phyloP scores from a whole-genome alignment of 2,888 invertebrate species.

The Drosophila colorata region DNA sequence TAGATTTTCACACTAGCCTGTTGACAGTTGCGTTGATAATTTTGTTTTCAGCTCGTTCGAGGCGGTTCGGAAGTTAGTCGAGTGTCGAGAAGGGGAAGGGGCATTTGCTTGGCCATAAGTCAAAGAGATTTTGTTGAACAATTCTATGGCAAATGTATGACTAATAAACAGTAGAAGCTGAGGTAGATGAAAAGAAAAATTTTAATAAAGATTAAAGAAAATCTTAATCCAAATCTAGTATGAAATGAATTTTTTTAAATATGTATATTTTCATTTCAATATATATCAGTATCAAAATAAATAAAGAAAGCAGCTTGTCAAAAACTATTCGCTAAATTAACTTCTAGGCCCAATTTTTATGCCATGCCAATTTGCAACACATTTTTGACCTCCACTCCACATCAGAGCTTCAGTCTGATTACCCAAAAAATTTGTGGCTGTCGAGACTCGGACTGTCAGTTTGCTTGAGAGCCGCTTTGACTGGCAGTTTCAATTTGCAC shows the following conservation, averaged over 20 bases:
- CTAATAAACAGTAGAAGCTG: slow-evolving; percentile 23
- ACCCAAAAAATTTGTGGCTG: not conserved
- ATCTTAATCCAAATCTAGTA: not conserved
- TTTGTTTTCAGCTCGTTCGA: slow-evolving; percentile 33
- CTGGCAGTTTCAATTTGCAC: slow-evolving; percentile 70
- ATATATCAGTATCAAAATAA: too few relatives aligned
- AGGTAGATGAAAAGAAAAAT: not conserved
- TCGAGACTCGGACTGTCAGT: slow-evolving; percentile 16
- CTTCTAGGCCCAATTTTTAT: too few relatives aligned
- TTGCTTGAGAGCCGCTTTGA: slow-evolving; percentile 35
- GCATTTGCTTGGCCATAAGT: slow-evolving; percentile 37
- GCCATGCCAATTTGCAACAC: not conserved
- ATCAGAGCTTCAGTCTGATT: too few relatives aligned
- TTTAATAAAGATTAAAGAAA: not conserved
- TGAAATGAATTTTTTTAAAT: not conserved
- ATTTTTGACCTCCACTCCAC: not conserved
- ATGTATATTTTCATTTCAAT: too few relatives aligned
- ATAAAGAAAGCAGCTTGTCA: too few relatives aligned
- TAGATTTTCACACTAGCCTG: slow-evolving; percentile 64
- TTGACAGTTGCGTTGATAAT: slow-evolving; percentile 71
- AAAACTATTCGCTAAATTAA: too few relatives aligned
- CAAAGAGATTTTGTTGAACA: slow-evolving; percentile 43
- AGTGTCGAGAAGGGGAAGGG: not conserved
- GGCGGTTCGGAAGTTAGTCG: not conserved
- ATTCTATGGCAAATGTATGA: slow-evolving; percentile 37